Evolutionary conservation across 2,888 invertebrate genomes (phyloP).

Genomic region (Drosophila siamana): DNA sequence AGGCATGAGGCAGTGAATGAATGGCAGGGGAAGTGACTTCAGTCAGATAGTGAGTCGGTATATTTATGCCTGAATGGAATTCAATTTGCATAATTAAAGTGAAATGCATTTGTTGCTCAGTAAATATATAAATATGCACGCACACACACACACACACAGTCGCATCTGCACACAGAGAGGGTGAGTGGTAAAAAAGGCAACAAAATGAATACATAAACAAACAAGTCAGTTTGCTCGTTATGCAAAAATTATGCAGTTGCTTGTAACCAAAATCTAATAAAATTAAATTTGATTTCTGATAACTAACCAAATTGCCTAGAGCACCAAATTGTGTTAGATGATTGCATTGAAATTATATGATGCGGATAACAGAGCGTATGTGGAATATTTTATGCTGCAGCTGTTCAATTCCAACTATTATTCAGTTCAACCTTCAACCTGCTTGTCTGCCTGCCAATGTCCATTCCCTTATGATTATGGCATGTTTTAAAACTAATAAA

Average conservation of each 20-base stretch:
- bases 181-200: neutral
- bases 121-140: slow-evolving; percentile 49
- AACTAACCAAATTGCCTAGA: slow-evolving; percentile 15
- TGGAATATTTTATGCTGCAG: slow-evolving; percentile 23
- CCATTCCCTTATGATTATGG: neutral
- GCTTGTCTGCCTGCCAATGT: neutral
- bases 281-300: slow-evolving; percentile 32
- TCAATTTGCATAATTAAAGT: slow-evolving; percentile 75
- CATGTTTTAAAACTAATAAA: neutral
- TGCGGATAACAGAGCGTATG: slow-evolving; percentile 27
- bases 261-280: slow-evolving; percentile 25
- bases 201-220: slow-evolving; percentile 40
- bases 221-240: slow-evolving; percentile 36
- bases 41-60: slow-evolving; percentile 22
- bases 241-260: slow-evolving; percentile 38
- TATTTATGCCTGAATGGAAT: slow-evolving; percentile 67
- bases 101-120: slow-evolving; percentile 59
- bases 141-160: slow-evolving; percentile 8
- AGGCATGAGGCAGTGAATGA: too few species aligned
- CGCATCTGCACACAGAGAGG: neutral
- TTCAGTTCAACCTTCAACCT: neutral
- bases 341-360: slow-evolving; percentile 24
- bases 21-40: slow-evolving; percentile 6
- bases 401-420: slow-evolving; percentile 12
- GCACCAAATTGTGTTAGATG: slow-evolving; percentile 20